Conservation (phyloP, 2,113 vertebrate genomes). For the Oceanodroma tethys region DNA sequence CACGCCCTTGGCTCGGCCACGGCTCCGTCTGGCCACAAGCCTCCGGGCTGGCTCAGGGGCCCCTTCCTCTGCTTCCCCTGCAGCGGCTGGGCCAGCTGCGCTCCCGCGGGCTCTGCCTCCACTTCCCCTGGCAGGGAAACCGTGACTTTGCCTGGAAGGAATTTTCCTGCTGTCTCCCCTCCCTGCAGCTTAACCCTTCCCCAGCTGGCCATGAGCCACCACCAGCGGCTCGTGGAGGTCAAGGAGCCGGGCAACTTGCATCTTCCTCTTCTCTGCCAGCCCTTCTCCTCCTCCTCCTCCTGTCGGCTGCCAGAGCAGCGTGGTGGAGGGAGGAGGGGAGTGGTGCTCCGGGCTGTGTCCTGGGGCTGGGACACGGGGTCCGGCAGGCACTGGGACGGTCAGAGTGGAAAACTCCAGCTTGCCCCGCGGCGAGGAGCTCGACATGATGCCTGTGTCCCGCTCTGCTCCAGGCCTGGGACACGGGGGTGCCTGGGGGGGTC, state of each 20-base stretch:
- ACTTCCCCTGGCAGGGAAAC: constrained; percentile 25
- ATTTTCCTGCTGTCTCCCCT: constrained; percentile 19
- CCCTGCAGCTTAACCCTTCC: constrained; percentile 42
- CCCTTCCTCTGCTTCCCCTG: background rate
- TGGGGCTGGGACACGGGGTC: background rate
- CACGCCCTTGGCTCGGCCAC: fast-evolving
- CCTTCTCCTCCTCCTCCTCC: background rate
- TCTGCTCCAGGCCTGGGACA: background rate
- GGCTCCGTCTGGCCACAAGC: background rate
- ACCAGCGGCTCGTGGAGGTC: background rate
- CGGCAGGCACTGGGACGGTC: fast-evolving
- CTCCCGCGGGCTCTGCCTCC: background rate
- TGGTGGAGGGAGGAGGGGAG: background rate
- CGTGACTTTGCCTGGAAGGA: constrained; percentile 52
- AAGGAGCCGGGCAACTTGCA: background rate
- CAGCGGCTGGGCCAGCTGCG: background rate
- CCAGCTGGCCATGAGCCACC: background rate
- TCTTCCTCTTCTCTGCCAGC: background rate
- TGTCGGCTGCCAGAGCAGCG: background rate
- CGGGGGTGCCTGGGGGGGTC: fast-evolving
- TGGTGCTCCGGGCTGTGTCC: fast-evolving
- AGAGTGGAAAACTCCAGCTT: fast-evolving
- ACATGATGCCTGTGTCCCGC: fast-evolving
- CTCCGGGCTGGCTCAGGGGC: background rate
- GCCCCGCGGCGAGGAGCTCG: fast-evolving